phyloP scores from a whole-genome alignment of 2,113 vertebrate genomes.

The Tringa solitaria region DNA sequence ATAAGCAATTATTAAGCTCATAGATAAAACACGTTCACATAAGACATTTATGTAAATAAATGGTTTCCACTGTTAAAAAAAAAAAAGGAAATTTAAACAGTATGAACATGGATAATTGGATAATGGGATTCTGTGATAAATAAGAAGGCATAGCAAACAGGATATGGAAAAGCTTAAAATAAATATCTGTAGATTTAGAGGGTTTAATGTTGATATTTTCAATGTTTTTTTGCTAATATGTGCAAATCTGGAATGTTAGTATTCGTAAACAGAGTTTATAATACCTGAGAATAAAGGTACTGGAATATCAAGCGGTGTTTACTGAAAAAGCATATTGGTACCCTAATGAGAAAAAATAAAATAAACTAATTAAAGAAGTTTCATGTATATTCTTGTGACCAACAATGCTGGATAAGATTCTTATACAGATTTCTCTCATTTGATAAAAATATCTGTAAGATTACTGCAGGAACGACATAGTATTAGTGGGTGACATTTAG shows the following conservation, averaged over 20 bases:
- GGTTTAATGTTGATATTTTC: not conserved
- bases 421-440: constrained; percentile 32
- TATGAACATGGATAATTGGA: not conserved
- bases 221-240: not conserved
- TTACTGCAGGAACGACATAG: constrained; percentile 20
- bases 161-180: not conserved
- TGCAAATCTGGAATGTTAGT: not conserved
- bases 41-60: not conserved
- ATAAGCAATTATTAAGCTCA: not conserved
- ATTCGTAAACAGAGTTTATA: not conserved
- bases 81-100: not conserved
- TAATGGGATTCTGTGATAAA: not conserved
- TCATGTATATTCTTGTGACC: not conserved
- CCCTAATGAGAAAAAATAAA: not conserved
- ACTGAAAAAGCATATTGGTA: not conserved
- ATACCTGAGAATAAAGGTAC: not conserved
- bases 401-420: constrained; percentile 8
- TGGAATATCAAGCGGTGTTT: not conserved
- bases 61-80: not conserved
- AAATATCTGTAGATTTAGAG: not conserved
- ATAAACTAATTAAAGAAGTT: not conserved
- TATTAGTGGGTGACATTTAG: constrained; percentile 30
- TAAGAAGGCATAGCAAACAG: not conserved
- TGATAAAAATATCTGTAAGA: constrained; percentile 31
- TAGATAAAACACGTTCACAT: not conserved